Evolutionary conservation across 1,140 invertebrate species (phyloP), one percentile per base, ranked within the genome.

Genomic region (Branchinecta lynchi): DNA sequence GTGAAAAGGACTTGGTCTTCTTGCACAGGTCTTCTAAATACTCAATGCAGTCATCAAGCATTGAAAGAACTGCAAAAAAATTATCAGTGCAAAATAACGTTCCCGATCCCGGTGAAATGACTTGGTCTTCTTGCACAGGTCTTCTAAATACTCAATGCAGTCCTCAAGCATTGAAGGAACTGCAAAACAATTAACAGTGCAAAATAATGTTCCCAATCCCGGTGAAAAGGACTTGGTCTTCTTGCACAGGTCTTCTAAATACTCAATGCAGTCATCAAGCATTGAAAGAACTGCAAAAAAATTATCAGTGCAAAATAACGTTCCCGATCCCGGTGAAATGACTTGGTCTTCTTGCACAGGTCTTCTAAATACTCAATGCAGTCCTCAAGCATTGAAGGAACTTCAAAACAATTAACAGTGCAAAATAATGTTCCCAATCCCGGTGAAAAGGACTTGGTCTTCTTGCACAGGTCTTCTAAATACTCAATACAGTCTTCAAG

Each of bases 131-230:
- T 82, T 81, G 66, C 76, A 75, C 74, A 86, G 82, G 45, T 81
- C 75, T 76, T 93, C 88, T 70, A 98, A 80, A 79, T 87, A 96
- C 66, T 85, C 82, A 68, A 96, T 74, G 73, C 90, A 89, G 81
- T 96, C 93, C 75, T 97, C 89, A 70, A 98, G 78, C 95, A 98
- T 98, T 7, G 84, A 81, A 44, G 89, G 86, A 73, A 98, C 91
- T 93, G 77, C 72, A 84, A 84, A 75, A 75, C 72, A 72, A 66
- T 73, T 44, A 7, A 68, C 45, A 67, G 66, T 17, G 60, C 44
- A 67, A 7, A 32, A 32, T 32, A 32, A 32, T 32, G 32, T 32
- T 32, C 5, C 32, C 32, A 32, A 32, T 32, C 2, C n/a, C n/a
- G n/a, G n/a, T n/a, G 81, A 86, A 75, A 89, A 93, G 65, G 78